Evolutionary conservation across 2,888 invertebrate species (phyloP).

Genomic region (Melinaea marsaeus): DNA sequence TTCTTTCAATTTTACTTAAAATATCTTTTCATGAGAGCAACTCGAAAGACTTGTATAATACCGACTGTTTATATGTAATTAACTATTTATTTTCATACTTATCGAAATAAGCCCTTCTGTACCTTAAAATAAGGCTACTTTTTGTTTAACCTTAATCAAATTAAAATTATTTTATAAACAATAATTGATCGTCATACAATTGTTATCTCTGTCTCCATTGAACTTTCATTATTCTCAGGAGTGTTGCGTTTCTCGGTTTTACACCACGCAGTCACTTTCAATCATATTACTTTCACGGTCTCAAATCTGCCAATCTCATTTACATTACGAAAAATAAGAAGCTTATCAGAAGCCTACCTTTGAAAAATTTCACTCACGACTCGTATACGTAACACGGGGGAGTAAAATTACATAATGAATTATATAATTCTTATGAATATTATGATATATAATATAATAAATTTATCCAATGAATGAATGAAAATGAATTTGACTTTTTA

Average conservation of each 20-base stretch:
- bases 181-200: too few species aligned
- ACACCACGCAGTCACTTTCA: constrained; percentile 29
- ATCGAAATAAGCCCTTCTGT: too few species aligned
- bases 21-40: too few species aligned
- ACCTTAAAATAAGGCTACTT: too few species aligned
- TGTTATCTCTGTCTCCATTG: background rate
- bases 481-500: too few species aligned
- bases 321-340: constrained; percentile 47
- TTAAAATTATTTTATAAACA: too few species aligned
- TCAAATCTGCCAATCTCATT: constrained; percentile 50
- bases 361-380: constrained; percentile 13
- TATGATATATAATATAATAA: background rate
- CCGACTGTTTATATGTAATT: too few species aligned
- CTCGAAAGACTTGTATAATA: too few species aligned
- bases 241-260: constrained; percentile 14
- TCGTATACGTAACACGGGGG: constrained; percentile 18
- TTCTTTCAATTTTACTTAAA: too few species aligned
- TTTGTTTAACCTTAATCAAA: too few species aligned
- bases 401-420: background rate
- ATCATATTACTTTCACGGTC: constrained; percentile 29
- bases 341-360: constrained; percentile 40
- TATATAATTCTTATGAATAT: background rate
- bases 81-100: too few species aligned
- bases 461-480: too few species aligned
- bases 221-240: constrained; percentile 8